These are phyloP conservation scores for Euglossa dilemma DNA, from an alignment of 1,140 invertebrate genomes.

Conservation along the genomic window DNA sequence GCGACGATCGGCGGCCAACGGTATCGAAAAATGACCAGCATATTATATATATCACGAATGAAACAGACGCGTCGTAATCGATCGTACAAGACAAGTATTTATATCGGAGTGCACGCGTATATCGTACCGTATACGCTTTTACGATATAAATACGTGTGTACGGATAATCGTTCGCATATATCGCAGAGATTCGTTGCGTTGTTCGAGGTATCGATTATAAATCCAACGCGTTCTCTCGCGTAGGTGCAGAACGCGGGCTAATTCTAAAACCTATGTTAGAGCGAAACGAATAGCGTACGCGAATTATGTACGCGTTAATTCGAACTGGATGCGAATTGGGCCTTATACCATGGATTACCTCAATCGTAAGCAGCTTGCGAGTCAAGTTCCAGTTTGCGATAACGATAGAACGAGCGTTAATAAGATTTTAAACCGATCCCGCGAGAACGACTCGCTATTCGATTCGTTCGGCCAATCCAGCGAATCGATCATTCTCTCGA, in stretches of 20 bases:
- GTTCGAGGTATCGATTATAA: conserved; percentile 20
- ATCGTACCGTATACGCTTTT: not conserved
- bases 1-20: not conserved
- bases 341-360: conserved; percentile 71
- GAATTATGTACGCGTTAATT: conserved; percentile 55
- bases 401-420: conserved; percentile 39
- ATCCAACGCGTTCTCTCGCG: conserved; percentile 26
- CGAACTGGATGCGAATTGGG: conserved; percentile 67
- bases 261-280: conserved; percentile 54
- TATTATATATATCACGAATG: not conserved
- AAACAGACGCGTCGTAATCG: no score
- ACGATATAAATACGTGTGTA: not conserved
- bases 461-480: not conserved
- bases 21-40: not conserved
- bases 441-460: not conserved
- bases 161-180: not conserved
- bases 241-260: conserved; percentile 44
- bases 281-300: conserved; percentile 44
- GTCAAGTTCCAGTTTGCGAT: conserved; percentile 60
- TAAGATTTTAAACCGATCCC: conserved; percentile 29
- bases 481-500: not conserved
- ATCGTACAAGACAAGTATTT: not conserved
- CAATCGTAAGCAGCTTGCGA: conserved; percentile 69
- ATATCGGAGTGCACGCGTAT: no score
- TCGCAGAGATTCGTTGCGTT: conserved; percentile 42